Evolutionary conservation across 2,113 vertebrate genomes (phyloP).

Genomic region (Oceanites oceanicus): DNA sequence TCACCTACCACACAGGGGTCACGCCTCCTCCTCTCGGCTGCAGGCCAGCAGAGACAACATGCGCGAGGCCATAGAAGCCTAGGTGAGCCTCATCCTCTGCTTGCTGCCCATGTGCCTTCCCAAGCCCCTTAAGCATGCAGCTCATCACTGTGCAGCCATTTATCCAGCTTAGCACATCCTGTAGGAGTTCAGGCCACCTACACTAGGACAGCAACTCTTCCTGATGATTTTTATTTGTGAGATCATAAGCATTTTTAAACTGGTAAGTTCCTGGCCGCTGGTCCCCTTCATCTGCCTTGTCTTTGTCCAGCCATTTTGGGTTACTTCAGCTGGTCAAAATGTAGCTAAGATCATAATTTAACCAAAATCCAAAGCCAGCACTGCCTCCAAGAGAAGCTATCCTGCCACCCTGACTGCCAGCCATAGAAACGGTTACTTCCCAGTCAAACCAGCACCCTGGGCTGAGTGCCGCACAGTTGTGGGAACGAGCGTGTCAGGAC

Average conservation of each 20-base stretch:
- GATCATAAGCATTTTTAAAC: not conserved
- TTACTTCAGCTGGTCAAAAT: not conserved
- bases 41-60: not conserved
- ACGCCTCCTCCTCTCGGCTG: not conserved
- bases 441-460: not conserved
- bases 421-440: not conserved
- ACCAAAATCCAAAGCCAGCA: not conserved
- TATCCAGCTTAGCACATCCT: slow-evolving; percentile 15
- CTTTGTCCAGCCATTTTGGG: not conserved
- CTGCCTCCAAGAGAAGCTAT: not conserved
- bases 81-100: not conserved
- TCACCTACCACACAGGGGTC: not conserved
- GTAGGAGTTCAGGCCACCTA: not conserved
- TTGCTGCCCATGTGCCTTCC: not conserved
- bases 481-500: not conserved
- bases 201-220: not conserved
- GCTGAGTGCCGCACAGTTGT: not conserved
- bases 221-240: not conserved
- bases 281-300: not conserved
- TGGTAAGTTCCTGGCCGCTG: not conserved
- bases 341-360: not conserved
- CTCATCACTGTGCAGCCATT: not conserved
- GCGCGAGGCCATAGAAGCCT: not conserved
- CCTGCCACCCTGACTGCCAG: not conserved
- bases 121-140: not conserved